A percentile compares a stretch with the other conserved stretches of the same genome.
phyloP scores from a whole-genome alignment of 2,113 vertebrate species.

The Gallinago media region DNA sequence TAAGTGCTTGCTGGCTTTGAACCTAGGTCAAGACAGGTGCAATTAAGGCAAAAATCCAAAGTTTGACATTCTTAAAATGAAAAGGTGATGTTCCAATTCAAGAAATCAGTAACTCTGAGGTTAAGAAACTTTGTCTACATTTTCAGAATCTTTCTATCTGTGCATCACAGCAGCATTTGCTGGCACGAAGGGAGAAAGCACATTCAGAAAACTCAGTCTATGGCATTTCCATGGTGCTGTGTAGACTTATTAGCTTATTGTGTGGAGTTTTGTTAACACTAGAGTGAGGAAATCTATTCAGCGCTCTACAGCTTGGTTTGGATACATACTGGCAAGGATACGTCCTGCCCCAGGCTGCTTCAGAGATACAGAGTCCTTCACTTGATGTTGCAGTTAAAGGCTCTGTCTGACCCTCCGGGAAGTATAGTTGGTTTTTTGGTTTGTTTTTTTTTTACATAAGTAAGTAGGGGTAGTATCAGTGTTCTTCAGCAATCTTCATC shows the following conservation, averaged over 20 bases:
- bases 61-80: neutral
- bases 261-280: neutral
- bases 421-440: neutral
- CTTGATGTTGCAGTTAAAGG: constrained; percentile 11
- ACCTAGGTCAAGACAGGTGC: neutral
- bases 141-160: neutral
- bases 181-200: neutral
- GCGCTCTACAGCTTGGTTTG: neutral
- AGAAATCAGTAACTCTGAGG: neutral
- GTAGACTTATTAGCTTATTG: neutral
- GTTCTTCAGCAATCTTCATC: constrained; percentile 40
- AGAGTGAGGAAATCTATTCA: neutral
- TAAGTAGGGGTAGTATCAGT: neutral
- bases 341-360: neutral
- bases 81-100: neutral
- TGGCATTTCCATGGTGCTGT: neutral
- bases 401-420: constrained; percentile 11
- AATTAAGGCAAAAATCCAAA: neutral
- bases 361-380: neutral
- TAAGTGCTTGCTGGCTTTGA: neutral
- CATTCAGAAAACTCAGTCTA: neutral
- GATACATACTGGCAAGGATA: neutral
- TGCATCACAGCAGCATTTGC: neutral
- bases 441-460: neutral
- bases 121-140: neutral